Evolutionary conservation across 2,888 invertebrate species (phyloP), one percentile per base, ranked within the genome.

Genomic region (Oscheius sp.): DNA sequence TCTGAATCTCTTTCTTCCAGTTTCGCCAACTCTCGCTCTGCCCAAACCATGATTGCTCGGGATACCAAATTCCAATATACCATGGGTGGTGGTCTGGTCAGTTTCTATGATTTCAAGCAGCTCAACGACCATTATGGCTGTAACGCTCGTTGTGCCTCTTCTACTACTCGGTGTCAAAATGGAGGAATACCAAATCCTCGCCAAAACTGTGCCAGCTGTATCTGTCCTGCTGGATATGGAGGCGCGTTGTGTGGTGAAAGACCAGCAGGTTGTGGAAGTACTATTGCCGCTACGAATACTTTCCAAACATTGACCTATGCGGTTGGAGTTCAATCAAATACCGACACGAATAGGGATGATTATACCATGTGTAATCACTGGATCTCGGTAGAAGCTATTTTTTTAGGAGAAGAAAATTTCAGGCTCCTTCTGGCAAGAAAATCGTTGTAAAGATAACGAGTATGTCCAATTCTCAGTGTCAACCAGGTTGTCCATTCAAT

Each of bases 151-250:
- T 59, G 50, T 14, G 44, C 32, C 8, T 62, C 41, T 1, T 30
- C 44, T 33, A 32, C 49, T 1, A 67, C 72, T 2, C 67, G 67
- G 20, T 75, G 75, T 65, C 62, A 56, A 17, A 75, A 75, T 33
- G 75, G 75, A 28, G 75, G 75, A 6, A 44, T 71, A 17, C 72
- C 75, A 2, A 75, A 75, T 30, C 75, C 75, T 38, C 70, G 71
- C 36, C 41, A 41, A 6, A 71, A 73, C 24, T 75, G 75, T 33
- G 64, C 61, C 38, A 28, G 54, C 2, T 75, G 75, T 54, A 71
- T 65, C 47, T 74, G 74, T 57, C 74, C 74, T 8, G 56, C 71
- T 50, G 74, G 74, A 4, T 74, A 74, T 50, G 74, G 70, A 33
- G 74, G 74, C 32, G 67, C 68, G 50, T 38, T 72, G 8, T 74